These are phyloP conservation scores for Micromys minutus DNA, from an alignment of 2,113 vertebrate species.

Conservation along the genomic window DNA sequence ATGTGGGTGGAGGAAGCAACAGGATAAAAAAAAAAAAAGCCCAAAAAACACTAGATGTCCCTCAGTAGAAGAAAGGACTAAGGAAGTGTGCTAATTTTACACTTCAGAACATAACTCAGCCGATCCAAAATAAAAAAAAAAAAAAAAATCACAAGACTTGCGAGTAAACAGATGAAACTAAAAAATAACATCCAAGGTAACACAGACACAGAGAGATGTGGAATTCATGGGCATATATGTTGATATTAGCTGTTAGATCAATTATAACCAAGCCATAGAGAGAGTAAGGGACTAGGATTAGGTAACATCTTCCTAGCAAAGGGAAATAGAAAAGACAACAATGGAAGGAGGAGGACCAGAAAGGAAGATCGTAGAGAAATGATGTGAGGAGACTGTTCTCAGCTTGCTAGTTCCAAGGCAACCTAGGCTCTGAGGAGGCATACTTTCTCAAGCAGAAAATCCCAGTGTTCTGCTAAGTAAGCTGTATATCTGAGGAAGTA, in stretches of 20 bases:
- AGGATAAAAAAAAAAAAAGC: too few species aligned
- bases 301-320: neutral
- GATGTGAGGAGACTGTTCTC: too few species aligned
- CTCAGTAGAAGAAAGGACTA: neutral
- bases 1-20: too few species aligned
- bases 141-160: neutral
- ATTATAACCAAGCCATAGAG: neutral
- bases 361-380: neutral
- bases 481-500: too few species aligned
- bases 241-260: neutral
- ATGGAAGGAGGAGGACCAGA: neutral
- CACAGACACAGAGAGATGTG: neutral
- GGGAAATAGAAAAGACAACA: neutral
- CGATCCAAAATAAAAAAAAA: too few species aligned
- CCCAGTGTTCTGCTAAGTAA: too few species aligned
- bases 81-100: neutral
- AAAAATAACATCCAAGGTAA: neutral
- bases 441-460: too few species aligned
- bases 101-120: neutral
- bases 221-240: neutral
- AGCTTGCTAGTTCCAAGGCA: too few species aligned
- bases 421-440: too few species aligned
- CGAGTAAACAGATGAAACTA: neutral
- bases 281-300: neutral
- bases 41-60: neutral